Evolutionary conservation across 2,113 vertebrate genomes (phyloP).

Genomic region (Ciconia maguari): DNA sequence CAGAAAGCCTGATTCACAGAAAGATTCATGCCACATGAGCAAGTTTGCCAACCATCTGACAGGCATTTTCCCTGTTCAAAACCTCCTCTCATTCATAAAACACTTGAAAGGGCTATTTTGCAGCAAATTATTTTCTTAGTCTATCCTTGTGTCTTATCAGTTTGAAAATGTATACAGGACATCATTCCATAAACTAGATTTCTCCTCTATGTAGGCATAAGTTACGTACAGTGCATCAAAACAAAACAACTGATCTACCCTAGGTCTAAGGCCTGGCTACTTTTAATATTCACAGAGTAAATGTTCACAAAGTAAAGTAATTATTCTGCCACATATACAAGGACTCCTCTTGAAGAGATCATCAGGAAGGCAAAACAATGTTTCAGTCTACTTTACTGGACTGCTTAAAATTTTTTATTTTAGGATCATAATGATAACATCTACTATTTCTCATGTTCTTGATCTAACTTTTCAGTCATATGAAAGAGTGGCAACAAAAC

Average conservation of each 20-base stretch:
- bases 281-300: not conserved
- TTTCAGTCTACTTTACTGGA: not conserved
- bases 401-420: not conserved
- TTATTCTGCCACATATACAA: not conserved
- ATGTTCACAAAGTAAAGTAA: not conserved
- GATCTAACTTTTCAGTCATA: not conserved
- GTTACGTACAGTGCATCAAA: not conserved
- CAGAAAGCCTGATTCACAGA: not conserved
- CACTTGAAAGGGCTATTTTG: not conserved
- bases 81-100: not conserved
- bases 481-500: not conserved
- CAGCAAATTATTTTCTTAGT: not conserved
- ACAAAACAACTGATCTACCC: not conserved
- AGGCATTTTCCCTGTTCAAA: not conserved
- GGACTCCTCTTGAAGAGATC: not conserved
- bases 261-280: not conserved
- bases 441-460: not conserved
- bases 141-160: not conserved
- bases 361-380: not conserved
- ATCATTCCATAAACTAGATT: not conserved
- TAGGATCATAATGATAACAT: not conserved
- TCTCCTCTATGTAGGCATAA: not conserved
- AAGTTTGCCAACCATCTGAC: not conserved
- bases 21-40: fast-evolving
- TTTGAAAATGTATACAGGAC: not conserved